Evolutionary conservation across 2,888 invertebrate species (phyloP), one percentile per base, ranked within the genome.

Genomic region (Acleris holmiana): DNA sequence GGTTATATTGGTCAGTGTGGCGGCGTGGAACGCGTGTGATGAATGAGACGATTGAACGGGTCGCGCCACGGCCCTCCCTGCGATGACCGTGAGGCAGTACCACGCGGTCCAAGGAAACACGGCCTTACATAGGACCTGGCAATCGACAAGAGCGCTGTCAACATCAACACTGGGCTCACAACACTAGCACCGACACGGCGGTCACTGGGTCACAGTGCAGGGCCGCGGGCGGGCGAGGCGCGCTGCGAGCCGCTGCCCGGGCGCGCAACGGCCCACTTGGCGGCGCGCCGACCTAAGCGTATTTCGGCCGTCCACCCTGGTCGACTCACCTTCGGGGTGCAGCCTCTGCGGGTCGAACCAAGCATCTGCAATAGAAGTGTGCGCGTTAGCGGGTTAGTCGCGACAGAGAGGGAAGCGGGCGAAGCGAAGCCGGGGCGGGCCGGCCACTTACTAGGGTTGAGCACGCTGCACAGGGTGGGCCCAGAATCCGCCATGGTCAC

Each of bases 341-440:
- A 97, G 95, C 93, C 96, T 95, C 93, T 97, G 96, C 84, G 97
- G 97, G 91, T 97, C 96, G 94, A 97, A 97, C 97, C 97, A 97
- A 93, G 97, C 96, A 95, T 97, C 97, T 97, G 96, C 82, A 97
- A 96, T 93, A 92, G 93, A 94, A 89, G 89, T 89, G 88, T 83
- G 89, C 86, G 89, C 82, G 91, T 91, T 91, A 92, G 91, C 89
- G 90, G 88, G 91, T 92, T 91, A 91, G 92, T 92, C 82, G 91
- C 91, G 90, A 91, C 82, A 89, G 86, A 82, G 80, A 84, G 73
- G 72, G 67, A 85, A 85, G 84, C 84, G 82, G 50, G 82, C 79
- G 74, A 87, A 84, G 85, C 83, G 74, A 71, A 74, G 78, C 76
- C 80, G 81, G 77, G 78, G 80, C 76, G 71, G 73, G 49, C 47